Conservation (phyloP, 1,140 invertebrate species). For the Chlorops oryzae region DNA sequence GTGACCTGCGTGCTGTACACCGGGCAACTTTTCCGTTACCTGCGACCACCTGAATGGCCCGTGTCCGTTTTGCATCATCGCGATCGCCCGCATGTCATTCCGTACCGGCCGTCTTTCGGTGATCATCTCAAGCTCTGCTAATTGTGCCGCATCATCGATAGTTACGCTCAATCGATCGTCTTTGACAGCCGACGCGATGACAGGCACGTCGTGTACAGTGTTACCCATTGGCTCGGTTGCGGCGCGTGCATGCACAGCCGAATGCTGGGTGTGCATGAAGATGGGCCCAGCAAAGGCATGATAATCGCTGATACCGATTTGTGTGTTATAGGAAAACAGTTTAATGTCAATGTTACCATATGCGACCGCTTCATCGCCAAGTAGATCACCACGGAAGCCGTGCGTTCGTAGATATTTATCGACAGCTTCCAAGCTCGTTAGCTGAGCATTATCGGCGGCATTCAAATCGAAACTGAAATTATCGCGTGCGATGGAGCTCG, state of each 20-base stretch:
- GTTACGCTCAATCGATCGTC: constrained; percentile 34
- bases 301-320: constrained; percentile 36
- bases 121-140: constrained; percentile 38
- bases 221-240: not conserved
- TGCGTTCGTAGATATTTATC: constrained; percentile 34
- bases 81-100: constrained; percentile 41
- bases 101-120: constrained; percentile 37
- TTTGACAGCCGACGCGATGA: constrained; percentile 17
- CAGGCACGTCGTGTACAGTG: not conserved
- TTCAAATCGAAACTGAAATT: constrained; percentile 52
- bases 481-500: constrained; percentile 43
- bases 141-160: constrained; percentile 31
- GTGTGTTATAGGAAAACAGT: constrained; percentile 41
- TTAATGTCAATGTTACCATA: constrained; percentile 47
- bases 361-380: constrained; percentile 37
- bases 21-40: constrained; percentile 52
- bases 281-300: constrained; percentile 45
- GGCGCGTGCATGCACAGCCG: constrained; percentile 21
- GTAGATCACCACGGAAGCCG: constrained; percentile 44
- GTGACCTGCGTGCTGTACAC: constrained; percentile 64
- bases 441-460: constrained; percentile 33
- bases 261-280: constrained; percentile 37
- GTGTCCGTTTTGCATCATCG: constrained; percentile 25
- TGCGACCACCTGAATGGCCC: constrained; percentile 68
- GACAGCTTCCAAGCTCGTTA: constrained; percentile 36